A percentile compares a stretch with the other conserved stretches of the same genome.
These are phyloP conservation scores for Cyclura pinguis DNA, from an alignment of 2,797 vertebrate genomes.

Conservation along the genomic window DNA sequence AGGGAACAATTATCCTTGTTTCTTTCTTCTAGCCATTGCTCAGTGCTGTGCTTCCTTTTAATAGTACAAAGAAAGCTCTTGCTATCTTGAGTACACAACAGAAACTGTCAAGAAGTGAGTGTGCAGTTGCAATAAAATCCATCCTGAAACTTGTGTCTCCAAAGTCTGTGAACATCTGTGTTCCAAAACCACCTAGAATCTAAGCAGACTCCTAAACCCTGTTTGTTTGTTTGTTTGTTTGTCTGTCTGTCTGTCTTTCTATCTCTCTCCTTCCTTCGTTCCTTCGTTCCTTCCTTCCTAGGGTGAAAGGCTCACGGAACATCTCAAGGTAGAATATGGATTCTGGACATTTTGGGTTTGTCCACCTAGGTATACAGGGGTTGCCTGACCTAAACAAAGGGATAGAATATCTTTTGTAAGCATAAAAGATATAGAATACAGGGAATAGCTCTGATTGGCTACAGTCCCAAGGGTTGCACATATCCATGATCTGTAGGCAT, in stretches of 20 bases:
- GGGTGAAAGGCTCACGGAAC: too few species aligned
- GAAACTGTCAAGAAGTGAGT: neutral
- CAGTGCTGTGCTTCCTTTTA: neutral
- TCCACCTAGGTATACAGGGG: neutral
- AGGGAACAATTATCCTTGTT: neutral
- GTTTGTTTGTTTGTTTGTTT: too few species aligned
- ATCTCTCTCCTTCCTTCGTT: too few species aligned
- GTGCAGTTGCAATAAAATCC: neutral
- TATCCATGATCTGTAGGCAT: neutral
- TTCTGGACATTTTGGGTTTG: neutral
- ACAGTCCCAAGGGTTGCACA: neutral
- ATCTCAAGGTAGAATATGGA: neutral
- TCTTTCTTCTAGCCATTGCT: neutral
- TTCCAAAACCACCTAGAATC: neutral
- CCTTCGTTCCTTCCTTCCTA: too few species aligned
- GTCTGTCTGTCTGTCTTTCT: too few species aligned
- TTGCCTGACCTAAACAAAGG: neutral
- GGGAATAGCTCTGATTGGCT: neutral
- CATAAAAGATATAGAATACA: neutral
- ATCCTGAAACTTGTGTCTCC: neutral
- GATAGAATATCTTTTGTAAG: neutral
- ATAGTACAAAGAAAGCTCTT: slow-evolving; percentile 2
- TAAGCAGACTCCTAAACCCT: too few species aligned
- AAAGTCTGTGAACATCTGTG: neutral
- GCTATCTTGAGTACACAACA: neutral